Evolutionary conservation across 2,113 vertebrate species (phyloP).

Genomic region (Casuarius casuarius): DNA sequence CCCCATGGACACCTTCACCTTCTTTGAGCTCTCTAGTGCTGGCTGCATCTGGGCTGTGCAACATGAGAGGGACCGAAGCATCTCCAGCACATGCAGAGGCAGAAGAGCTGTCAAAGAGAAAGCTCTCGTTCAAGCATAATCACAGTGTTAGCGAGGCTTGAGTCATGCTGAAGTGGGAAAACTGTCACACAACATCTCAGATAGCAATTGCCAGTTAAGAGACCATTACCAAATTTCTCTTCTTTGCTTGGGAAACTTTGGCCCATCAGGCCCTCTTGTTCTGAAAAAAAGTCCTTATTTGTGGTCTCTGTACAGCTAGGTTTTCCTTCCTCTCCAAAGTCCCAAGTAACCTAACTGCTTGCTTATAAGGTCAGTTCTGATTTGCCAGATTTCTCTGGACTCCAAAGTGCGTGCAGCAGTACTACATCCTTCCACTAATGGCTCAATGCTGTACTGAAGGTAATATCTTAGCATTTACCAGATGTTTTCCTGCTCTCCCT

Average conservation of each 20-base stretch:
- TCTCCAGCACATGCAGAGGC: too few species aligned
- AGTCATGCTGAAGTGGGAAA: not conserved
- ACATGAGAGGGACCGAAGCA: too few species aligned
- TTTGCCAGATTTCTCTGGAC: not conserved
- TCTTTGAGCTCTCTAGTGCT: too few species aligned
- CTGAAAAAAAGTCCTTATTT: not conserved
- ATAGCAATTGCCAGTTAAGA: not conserved
- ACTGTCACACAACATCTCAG: not conserved
- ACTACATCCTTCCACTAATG: not conserved
- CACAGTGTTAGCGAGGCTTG: not conserved
- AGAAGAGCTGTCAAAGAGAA: not conserved
- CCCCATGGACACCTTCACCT: not conserved
- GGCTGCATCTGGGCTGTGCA: too few species aligned
- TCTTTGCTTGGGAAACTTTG: not conserved
- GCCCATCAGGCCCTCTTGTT: not conserved
- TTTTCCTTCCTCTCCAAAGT: not conserved
- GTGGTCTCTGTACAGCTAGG: not conserved
- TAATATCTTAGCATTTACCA: not conserved
- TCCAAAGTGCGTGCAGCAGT: not conserved
- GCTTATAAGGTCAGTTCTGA: not conserved
- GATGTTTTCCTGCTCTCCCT: not conserved
- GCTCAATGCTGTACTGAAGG: not conserved
- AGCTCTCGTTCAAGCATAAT: not conserved
- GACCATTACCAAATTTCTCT: not conserved
- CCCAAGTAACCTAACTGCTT: not conserved